These are phyloP conservation scores for Bombycilla garrulus DNA, from an alignment of 2,113 vertebrate genomes.

Conservation along the genomic window DNA sequence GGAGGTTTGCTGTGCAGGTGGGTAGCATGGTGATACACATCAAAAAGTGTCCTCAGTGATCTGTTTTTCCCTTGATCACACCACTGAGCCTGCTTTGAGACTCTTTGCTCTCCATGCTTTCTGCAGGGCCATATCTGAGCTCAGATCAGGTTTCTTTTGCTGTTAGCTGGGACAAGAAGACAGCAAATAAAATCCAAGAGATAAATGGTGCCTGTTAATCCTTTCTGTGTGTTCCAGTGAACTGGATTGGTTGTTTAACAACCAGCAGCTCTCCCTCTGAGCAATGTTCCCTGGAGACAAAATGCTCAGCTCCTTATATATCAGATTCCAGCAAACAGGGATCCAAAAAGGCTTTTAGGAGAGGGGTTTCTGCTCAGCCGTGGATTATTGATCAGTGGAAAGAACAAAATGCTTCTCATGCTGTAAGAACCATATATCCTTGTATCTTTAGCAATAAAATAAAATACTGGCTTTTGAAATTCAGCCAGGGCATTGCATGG, in stretches of 20 bases:
- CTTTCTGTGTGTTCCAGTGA: background rate
- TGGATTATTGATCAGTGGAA: background rate
- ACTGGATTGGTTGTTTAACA: background rate
- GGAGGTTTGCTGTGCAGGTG: background rate
- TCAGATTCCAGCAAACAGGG: background rate
- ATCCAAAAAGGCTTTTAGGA: conserved; percentile 44
- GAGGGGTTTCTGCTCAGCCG: background rate
- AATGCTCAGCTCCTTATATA: background rate
- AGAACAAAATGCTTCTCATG: background rate
- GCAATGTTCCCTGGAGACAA: background rate
- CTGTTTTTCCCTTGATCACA: rapidly evolving
- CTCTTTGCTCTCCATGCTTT: rapidly evolving
- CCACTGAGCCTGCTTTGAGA: background rate
- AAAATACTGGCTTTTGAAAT: background rate
- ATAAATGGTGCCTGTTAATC: background rate
- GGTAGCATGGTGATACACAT: background rate
- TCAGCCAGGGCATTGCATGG: background rate
- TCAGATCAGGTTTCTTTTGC: background rate
- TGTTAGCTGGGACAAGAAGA: background rate
- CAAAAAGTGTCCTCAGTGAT: background rate
- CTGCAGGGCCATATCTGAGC: rapidly evolving
- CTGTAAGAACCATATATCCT: background rate
- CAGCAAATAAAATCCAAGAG: background rate
- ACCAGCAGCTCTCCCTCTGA: background rate
- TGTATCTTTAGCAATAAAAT: background rate